These are phyloP conservation scores for Siniperca scherzeri DNA, from an alignment of 2,797 vertebrate species.

Conservation along the genomic window DNA sequence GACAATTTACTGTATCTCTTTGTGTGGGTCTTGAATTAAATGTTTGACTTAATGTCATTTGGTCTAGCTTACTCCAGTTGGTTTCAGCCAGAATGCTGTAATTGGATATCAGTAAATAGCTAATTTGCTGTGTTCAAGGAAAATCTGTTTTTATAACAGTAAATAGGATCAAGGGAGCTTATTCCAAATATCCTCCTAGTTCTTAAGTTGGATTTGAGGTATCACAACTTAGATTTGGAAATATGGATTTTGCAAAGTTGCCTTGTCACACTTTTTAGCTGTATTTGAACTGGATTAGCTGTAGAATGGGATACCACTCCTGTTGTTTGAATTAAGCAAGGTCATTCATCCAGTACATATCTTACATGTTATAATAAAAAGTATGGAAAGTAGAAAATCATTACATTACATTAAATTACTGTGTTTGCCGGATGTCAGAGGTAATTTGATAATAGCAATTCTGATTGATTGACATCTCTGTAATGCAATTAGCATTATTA, in stretches of 20 bases:
- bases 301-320: background rate
- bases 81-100: constrained; percentile 6
- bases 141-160: background rate
- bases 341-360: background rate
- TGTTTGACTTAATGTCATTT: constrained; percentile 3
- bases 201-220: constrained; percentile 22
- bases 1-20: constrained; percentile 24
- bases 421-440: constrained; percentile 10
- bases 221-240: constrained; percentile 9
- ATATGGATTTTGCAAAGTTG: constrained; percentile 37
- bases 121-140: constrained; percentile 2
- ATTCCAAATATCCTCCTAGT: background rate
- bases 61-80: background rate
- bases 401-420: constrained; percentile 5
- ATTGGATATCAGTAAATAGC: constrained; percentile 1
- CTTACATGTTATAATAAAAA: constrained; percentile 7
- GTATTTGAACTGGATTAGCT: constrained; percentile 33
- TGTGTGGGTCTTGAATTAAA: constrained; percentile 24
- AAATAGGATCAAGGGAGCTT: constrained; percentile 11
- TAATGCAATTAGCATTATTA: constrained; percentile 1
- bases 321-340: constrained; percentile 23
- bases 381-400: constrained; percentile 28
- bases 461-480: constrained; percentile 11
- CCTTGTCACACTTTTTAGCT: constrained; percentile 21
- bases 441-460: constrained; percentile 11